Evolutionary conservation across 2,888 invertebrate species (phyloP).

Genomic region (Drosophila crucigera): DNA sequence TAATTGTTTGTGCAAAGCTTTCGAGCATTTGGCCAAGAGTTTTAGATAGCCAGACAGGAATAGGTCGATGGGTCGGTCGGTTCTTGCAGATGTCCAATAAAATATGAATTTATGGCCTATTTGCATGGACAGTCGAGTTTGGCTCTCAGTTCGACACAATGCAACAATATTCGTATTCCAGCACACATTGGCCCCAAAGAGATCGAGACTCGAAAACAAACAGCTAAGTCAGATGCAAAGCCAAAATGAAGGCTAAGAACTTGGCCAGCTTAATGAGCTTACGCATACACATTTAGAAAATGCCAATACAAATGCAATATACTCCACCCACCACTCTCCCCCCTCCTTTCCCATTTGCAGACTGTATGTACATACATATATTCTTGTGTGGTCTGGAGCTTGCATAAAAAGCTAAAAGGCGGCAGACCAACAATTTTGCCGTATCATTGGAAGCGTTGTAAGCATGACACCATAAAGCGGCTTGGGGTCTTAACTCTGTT

Average conservation of each 20-base stretch:
- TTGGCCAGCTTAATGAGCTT: constrained; percentile 73
- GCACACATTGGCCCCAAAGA: constrained; percentile 8
- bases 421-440: constrained; percentile 49
- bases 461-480: constrained; percentile 51
- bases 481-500: constrained; percentile 32
- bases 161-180: constrained; percentile 46
- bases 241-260: constrained; percentile 60
- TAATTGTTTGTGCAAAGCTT: constrained; percentile 56
- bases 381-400: constrained; percentile 16
- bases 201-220: constrained; percentile 30
- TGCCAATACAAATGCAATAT: constrained; percentile 32
- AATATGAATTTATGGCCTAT: constrained; percentile 77
- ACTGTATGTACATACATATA: background rate
- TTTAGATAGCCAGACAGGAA: constrained; percentile 7
- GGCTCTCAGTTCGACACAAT: constrained; percentile 25
- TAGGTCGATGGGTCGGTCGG: constrained; percentile 18
- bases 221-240: constrained; percentile 53
- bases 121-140: constrained; percentile 62
- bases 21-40: constrained; percentile 31
- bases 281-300: constrained; percentile 36
- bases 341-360: background rate
- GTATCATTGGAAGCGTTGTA: constrained; percentile 61
- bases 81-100: constrained; percentile 62
- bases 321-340: background rate
- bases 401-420: constrained; percentile 47